These are phyloP conservation scores for Esox niger DNA, from an alignment of 2,113 vertebrate genomes.

Conservation along the genomic window DNA sequence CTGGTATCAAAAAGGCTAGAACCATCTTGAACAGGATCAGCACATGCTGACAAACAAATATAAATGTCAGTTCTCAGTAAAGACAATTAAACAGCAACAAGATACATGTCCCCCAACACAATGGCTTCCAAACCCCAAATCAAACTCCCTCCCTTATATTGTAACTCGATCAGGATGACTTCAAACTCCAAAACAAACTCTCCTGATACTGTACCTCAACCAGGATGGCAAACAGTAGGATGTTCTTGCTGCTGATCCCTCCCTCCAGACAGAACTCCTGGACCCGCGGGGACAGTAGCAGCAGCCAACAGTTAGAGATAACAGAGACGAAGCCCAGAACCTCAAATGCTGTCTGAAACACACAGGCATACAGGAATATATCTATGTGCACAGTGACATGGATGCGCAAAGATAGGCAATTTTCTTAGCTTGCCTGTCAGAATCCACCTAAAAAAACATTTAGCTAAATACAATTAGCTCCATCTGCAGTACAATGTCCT, in stretches of 20 bases:
- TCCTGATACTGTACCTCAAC: conserved; percentile 63
- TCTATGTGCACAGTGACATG: not conserved
- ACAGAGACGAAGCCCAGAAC: conserved; percentile 74
- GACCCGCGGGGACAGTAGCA: conserved; percentile 73
- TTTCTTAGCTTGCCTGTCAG: too few relatives aligned
- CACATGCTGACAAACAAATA: conserved; percentile 63
- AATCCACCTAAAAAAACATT: too few relatives aligned
- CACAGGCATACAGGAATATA: conserved; percentile 9
- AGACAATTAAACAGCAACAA: too few relatives aligned
- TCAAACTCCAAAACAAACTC: too few relatives aligned
- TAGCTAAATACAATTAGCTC: not conserved
- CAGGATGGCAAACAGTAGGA: conserved; percentile 64
- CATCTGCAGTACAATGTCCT: not conserved
- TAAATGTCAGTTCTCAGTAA: not conserved
- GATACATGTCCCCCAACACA: too few relatives aligned
- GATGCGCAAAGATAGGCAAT: not conserved
- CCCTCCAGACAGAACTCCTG: conserved; percentile 50
- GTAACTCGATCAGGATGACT: too few relatives aligned
- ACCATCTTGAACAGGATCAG: conserved; percentile 71
- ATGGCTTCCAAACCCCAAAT: too few relatives aligned
- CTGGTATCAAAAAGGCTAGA: conserved; percentile 71
- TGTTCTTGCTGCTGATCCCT: conserved; percentile 49
- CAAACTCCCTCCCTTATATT: too few relatives aligned
- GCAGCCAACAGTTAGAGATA: conserved; percentile 79
- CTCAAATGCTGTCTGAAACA: conserved; percentile 72